Percentiles rank a stretch among this genome's conserved stretches.
Conservation (phyloP, 23 tunicate species). For the Ascidia mentula region DNA sequence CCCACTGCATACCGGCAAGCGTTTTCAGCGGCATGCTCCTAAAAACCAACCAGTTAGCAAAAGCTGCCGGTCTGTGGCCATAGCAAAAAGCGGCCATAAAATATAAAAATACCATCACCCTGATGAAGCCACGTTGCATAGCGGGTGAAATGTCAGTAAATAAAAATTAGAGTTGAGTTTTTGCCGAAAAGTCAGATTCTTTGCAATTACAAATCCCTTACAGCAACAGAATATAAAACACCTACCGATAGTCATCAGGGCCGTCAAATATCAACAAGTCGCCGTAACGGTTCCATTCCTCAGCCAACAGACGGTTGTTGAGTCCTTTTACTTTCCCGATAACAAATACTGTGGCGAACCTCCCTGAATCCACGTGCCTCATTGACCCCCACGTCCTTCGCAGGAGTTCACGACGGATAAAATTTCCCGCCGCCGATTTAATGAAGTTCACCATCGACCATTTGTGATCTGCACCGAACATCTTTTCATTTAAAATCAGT, state of each 20-base stretch:
- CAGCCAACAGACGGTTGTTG: background rate
- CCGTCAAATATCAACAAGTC: background rate
- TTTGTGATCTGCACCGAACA: constrained; percentile 2
- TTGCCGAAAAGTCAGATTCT: no score
- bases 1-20: constrained; percentile 14
- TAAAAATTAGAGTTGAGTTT: no score
- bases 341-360: constrained; percentile 16
- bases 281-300: background rate
- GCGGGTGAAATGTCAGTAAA: no score
- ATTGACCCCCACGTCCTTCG: constrained; percentile 11
- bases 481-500: no score
- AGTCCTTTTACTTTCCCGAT: background rate
- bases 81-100: no score
- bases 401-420: background rate
- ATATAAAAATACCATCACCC: no score
- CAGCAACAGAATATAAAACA: no score
- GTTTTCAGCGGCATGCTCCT: constrained; percentile 12
- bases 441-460: constrained; percentile 13
- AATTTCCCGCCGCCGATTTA: constrained; percentile 9
- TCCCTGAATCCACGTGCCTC: constrained; percentile 5
- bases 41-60: no score
- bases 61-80: no score
- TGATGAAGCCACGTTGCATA: no score
- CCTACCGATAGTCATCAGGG: background rate
- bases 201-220: no score